Base-by-base conservation (phyloP, 2,888 invertebrate genomes). In the Nysson spinosus region DNA sequence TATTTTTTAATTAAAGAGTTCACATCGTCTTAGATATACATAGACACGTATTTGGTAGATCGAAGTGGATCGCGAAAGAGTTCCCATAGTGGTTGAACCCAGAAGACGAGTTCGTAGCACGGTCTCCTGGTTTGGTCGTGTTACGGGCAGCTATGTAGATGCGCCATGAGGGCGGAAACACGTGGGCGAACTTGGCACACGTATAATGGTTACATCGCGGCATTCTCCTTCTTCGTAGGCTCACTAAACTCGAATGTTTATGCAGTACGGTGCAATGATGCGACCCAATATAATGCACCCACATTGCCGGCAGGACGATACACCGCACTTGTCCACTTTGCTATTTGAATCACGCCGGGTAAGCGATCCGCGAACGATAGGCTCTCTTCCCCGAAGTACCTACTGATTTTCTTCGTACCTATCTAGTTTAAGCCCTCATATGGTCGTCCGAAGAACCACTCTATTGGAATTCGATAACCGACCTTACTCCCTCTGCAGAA, bases 121-220 rank as follows among this genome's bases (percentile, higher is more conserved):
- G 20, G 54, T 43, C 39, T 46, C 47, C 49, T 49, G 22, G 12
- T 51, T 24, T 55, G 66, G 30, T 34, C 34, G 39, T 26, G 39
- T 61, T 42, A 39, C 34, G 37, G 35, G 57, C 30, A 14, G 9
- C 28, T 47, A 28, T 16, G 40, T 34, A 35, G 44, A 66, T 51
- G 70, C 69, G 70, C 55, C 69, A 82, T 81, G 81, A 80, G 84
- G 83, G 82, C 84, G 84, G 83, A 82, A 81, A 76, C 74, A 70
- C 80, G 83, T 83, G 82, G 84, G 82, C 82, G 83, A 74, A 66
- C 76, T n/a, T 67, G 62, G 56, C 75, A 73, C 75, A 72, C 66
- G 74, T 81, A 78, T 83, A 83, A 82, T 81, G 74, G 76, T 82
- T 82, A 81, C 81, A 78, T 69, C 63, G 70, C 46, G 57, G 49